phyloP scores from a whole-genome alignment of 2,888 invertebrate species.

The Drosophila anomalipes region DNA sequence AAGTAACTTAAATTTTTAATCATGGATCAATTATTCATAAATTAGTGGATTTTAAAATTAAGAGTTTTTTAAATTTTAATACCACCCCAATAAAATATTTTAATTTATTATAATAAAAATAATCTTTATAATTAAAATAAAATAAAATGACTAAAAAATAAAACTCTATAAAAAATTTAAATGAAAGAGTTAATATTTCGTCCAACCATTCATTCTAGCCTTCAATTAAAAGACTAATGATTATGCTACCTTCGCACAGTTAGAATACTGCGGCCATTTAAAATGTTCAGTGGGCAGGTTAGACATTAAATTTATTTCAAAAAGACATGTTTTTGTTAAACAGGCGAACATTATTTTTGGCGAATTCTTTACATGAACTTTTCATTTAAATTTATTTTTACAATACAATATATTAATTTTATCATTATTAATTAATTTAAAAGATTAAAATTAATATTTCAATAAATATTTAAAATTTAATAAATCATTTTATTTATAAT shows the following conservation, averaged over 20 bases:
- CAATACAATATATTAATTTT: slow-evolving; percentile 87
- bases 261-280: slow-evolving; percentile 92
- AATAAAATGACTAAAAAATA: slow-evolving; percentile 86
- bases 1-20: slow-evolving; percentile 91
- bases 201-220: slow-evolving; percentile 92
- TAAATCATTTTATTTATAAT: slow-evolving; percentile 86
- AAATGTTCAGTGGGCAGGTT: slow-evolving; percentile 90
- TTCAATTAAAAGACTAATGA: slow-evolving; percentile 92
- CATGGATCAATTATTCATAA: slow-evolving; percentile 87
- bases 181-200: slow-evolving; percentile 88
- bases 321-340: slow-evolving; percentile 93
- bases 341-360: slow-evolving; percentile 89
- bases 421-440: slow-evolving; percentile 87
- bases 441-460: slow-evolving; percentile 85
- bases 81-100: slow-evolving; percentile 89
- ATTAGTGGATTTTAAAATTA: slow-evolving; percentile 84
- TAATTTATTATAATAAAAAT: slow-evolving; percentile 77
- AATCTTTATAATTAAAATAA: slow-evolving; percentile 84
- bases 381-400: slow-evolving; percentile 68
- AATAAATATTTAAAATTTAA: slow-evolving; percentile 85
- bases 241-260: slow-evolving; percentile 94
- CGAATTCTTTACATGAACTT: slow-evolving; percentile 88
- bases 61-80: slow-evolving; percentile 88
- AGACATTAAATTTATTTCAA: slow-evolving; percentile 88
- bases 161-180: slow-evolving; percentile 86